Base-by-base conservation (phyloP, 2,797 vertebrate genomes). In the Melanotaenia pygmaea region DNA sequence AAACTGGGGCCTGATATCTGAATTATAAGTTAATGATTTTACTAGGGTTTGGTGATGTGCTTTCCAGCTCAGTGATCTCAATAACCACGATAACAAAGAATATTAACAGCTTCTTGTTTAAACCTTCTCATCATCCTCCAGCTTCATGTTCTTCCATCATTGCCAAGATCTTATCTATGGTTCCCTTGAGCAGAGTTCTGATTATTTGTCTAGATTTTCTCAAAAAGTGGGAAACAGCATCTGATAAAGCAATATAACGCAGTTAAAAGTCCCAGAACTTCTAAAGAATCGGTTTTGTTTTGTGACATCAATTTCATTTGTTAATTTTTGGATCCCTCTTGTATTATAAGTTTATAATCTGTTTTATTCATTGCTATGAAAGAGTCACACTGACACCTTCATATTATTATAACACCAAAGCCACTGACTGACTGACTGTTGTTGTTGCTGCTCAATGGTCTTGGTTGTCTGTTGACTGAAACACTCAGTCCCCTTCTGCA, bases 401-500 rank as follows among this genome's bases (percentile, higher is more conserved):
- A 1, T 5, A 13, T 28, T 5, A 26, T 56, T 14, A 28, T n/a
- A 43, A 12, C 37, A 7, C 43, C 22, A 6, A 57, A n/a, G 6
- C 40, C 53, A 67, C 24, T 14, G 35, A 7, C 37, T 56, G 56
- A 30, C 30, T 76, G 58, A 54, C 57, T 74, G 54, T 47, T 64
- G 40, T 58, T 70, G 32, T 38, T 68, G 50, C 51, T 64, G 54
- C 50, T 64, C n/a, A 70, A 65, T 69, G 59, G 3, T 22, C 12
- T 50, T 37, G 69, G 64, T 76, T 71, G 54, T 70, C 56, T 57
- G 70, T 64, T 58, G 34, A 54, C 59, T 51, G 67, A 67, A 67
- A 67, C 54, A 66, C 67, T 61, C 38, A 54, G 22, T 57, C 3
- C 12, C 12, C 38, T 4, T 40, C 12, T 14, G 38, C 38, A 16